These are phyloP conservation scores for Platycnemis pennipes DNA, from an alignment of 2,888 invertebrate genomes.

Conservation along the genomic window DNA sequence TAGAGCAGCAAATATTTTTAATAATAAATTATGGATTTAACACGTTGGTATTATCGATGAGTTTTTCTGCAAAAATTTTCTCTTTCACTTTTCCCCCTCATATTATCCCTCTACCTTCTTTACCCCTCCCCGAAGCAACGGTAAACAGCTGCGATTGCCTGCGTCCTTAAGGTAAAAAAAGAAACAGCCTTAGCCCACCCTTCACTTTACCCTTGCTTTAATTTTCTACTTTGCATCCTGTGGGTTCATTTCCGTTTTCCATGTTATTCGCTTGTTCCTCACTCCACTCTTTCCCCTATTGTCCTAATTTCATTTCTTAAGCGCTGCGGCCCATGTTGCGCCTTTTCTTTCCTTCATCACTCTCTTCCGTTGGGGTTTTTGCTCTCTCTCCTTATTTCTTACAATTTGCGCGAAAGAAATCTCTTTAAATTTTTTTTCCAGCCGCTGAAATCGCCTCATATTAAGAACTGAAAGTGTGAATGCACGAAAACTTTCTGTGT, in stretches of 20 bases:
- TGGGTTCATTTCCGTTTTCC: neutral
- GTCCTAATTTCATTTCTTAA: conserved; percentile 3
- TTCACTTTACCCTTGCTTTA: neutral
- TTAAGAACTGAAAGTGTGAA: neutral
- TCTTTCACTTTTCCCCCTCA: neutral
- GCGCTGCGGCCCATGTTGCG: neutral
- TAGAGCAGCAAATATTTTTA: too few relatives aligned
- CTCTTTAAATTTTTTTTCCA: neutral
- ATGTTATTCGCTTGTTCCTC: neutral
- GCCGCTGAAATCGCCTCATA: neutral
- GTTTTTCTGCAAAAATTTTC: neutral
- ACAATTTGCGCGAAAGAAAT: neutral
- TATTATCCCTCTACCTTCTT: neutral
- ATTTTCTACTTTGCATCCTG: neutral
- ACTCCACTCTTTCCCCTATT: neutral
- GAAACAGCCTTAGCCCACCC: neutral
- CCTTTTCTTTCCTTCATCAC: neutral
- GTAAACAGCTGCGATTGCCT: neutral
- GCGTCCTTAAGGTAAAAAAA: neutral
- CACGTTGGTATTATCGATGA: too few relatives aligned
- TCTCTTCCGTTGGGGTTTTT: neutral
- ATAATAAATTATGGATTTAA: too few relatives aligned
- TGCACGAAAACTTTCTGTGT: neutral
- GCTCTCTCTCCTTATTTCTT: neutral
- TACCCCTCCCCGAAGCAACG: neutral